These are phyloP conservation scores for Stigmatopora argus DNA, from an alignment of 2,113 vertebrate genomes.

Conservation along the genomic window DNA sequence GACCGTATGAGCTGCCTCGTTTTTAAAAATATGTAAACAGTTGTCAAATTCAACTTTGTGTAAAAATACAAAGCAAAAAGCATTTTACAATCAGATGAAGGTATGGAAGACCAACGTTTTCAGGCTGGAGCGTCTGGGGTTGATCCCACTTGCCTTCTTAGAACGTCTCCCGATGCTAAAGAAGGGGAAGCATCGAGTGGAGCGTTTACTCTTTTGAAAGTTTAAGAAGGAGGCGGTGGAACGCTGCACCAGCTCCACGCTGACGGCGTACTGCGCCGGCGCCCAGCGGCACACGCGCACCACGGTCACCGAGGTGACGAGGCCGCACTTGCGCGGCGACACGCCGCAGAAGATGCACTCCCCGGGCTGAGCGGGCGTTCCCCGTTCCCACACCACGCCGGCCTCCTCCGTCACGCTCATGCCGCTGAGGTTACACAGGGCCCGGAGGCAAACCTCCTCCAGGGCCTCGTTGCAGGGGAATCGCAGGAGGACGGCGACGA, in stretches of 20 bases:
- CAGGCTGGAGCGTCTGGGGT: slow-evolving; percentile 50
- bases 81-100: slow-evolving; percentile 55
- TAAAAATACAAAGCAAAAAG: neutral
- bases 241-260: slow-evolving; percentile 63
- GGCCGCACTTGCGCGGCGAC: slow-evolving; percentile 44
- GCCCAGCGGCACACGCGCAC: slow-evolving; percentile 57
- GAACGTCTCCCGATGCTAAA: slow-evolving; percentile 41
- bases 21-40: no score
- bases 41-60: no score
- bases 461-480: slow-evolving; percentile 69
- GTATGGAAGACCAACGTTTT: slow-evolving; percentile 65
- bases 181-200: slow-evolving; percentile 33
- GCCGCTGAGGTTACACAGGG: slow-evolving; percentile 78
- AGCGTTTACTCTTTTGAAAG: slow-evolving; percentile 34
- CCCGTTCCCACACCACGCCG: slow-evolving; percentile 58
- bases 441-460: slow-evolving; percentile 72
- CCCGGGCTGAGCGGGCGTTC: slow-evolving; percentile 26
- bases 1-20: no score
- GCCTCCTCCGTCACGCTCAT: slow-evolving; percentile 70
- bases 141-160: slow-evolving; percentile 46
- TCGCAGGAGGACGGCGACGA: slow-evolving; percentile 73
- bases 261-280: slow-evolving; percentile 53
- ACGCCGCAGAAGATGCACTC: slow-evolving; percentile 59
- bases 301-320: slow-evolving; percentile 54
- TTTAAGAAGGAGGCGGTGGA: slow-evolving; percentile 63